phyloP scores from a whole-genome alignment of 2,888 invertebrate species.

The Malthinus flaveolus region DNA sequence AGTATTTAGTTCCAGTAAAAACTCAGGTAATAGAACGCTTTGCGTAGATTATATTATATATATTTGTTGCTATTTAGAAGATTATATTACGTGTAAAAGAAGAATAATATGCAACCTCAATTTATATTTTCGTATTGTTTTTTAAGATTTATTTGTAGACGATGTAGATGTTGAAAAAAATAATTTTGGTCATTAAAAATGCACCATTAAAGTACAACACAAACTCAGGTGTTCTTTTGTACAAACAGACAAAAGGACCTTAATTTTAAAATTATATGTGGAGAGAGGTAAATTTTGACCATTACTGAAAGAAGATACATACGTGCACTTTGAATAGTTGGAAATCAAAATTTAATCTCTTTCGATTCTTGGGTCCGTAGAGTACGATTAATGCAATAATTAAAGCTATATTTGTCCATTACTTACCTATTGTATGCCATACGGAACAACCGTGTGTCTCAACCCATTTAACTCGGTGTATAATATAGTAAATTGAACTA shows the following conservation, averaged over 20 bases:
- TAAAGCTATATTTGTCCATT: too few relatives aligned
- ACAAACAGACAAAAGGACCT: not conserved
- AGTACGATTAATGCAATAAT: too few relatives aligned
- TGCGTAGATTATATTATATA: constrained; percentile 29
- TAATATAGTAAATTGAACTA: too few relatives aligned
- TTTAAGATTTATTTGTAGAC: constrained; percentile 16
- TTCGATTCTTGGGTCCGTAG: too few relatives aligned
- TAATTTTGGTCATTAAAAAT: not conserved
- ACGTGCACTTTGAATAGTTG: too few relatives aligned
- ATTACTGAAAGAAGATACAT: too few relatives aligned
- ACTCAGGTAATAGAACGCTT: constrained; percentile 32
- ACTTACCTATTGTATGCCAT: too few relatives aligned
- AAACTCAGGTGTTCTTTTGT: constrained; percentile 5
- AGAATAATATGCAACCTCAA: constrained; percentile 24
- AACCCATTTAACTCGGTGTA: too few relatives aligned
- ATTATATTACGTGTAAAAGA: constrained; percentile 27
- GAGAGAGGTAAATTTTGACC: too few relatives aligned
- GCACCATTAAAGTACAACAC: not conserved
- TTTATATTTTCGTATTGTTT: constrained; percentile 31
- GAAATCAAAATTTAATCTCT: too few relatives aligned
- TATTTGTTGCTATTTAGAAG: constrained; percentile 32
- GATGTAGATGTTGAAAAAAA: constrained; percentile 24
- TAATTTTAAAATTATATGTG: not conserved
- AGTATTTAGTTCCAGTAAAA: constrained; percentile 32
- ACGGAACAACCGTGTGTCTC: too few relatives aligned